A percentile compares a stretch with the other conserved stretches of the same genome.
phyloP scores from a whole-genome alignment of 2,797 vertebrate species.

The Gambelia wislizenii region DNA sequence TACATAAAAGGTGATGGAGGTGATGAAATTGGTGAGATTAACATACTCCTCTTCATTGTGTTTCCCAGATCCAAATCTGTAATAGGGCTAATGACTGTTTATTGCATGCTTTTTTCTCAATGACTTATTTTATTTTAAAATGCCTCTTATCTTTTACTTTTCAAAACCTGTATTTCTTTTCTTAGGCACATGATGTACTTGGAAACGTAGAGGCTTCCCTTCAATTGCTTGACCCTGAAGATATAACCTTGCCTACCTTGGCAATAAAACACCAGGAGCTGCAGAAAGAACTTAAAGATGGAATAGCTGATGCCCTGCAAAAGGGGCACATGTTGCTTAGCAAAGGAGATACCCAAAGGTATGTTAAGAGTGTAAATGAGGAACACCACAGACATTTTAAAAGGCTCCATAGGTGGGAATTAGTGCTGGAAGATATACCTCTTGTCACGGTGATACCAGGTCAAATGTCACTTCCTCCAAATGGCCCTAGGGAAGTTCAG shows the following conservation, averaged over 20 bases:
- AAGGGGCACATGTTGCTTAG: constrained; percentile 81
- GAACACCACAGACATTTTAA: not conserved
- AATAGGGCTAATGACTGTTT: not conserved
- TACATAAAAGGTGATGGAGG: no score
- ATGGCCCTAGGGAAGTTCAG: not conserved
- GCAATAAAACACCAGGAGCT: constrained; percentile 78
- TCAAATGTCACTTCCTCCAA: not conserved
- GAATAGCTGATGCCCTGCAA: constrained; percentile 76
- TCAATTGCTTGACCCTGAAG: constrained; percentile 78
- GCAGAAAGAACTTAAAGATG: constrained; percentile 76
- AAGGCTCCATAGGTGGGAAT: not conserved
- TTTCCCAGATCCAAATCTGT: no score
- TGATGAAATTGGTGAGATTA: no score
- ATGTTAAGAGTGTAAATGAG: constrained; percentile 55
- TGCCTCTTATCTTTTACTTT: constrained; percentile 33
- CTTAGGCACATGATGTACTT: constrained; percentile 83
- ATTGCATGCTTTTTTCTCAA: not conserved
- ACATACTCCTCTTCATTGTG: no score
- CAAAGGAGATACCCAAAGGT: constrained; percentile 81
- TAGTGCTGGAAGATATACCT: not conserved
- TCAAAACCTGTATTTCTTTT: constrained; percentile 60
- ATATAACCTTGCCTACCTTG: constrained; percentile 72
- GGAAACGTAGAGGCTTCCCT: constrained; percentile 80
- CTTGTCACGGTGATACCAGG: no score
- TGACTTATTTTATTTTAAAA: constrained; percentile 19